Evolutionary conservation across 2,113 vertebrate genomes (phyloP), one percentile per base, ranked within the genome.

Genomic region (Coryphaenoides rupestris): DNA sequence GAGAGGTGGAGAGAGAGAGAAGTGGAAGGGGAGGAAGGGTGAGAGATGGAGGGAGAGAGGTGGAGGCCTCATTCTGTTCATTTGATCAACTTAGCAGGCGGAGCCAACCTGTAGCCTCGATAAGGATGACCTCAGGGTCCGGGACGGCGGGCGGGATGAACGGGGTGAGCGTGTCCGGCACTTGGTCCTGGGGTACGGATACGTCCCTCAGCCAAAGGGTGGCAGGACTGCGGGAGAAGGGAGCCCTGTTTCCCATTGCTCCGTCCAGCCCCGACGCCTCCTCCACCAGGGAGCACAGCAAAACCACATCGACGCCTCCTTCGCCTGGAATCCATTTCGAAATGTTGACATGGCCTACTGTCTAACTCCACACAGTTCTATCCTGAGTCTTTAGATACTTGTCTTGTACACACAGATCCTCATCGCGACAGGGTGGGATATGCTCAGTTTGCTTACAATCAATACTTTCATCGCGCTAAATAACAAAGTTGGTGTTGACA

Each of bases 51-150:
- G 49, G 21, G 14, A 66, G 15, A 3, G 9, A 5, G 28, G 7
- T 23, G 58, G 2, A 68, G n/a, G n/a, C 54, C 1, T 45, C 6
- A 54, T 53, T 19, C 5, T 58, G 1, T 19, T 66, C 15, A 45
- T 9, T 1, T 3, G 19, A 12, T 33, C 19, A 50, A 33, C 2
- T 1, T 7, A 28, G 21, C 46, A 17, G 13, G 5, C 0, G 53
- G 40, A 14, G 22, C 47, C 80, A 80, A 95, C 94, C 92, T 75
- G 84, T 87, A 55, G 79, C 80, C 71, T 96, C 92, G 4, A 95
- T 91, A 55, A 90, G 63, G 24, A 92, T 19, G 63, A 77, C 79
- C 1, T 86, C 86, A 10, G 84, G 75, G 69, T 80, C 71, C 17
- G 84, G 85, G 45, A 21, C 3, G 0, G 81, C 65, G 3, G 77